Percentiles rank a stretch among this genome's conserved stretches.
Evolutionary conservation across 2,113 vertebrate species (phyloP).

Genomic region (Oostethus manadensis): DNA sequence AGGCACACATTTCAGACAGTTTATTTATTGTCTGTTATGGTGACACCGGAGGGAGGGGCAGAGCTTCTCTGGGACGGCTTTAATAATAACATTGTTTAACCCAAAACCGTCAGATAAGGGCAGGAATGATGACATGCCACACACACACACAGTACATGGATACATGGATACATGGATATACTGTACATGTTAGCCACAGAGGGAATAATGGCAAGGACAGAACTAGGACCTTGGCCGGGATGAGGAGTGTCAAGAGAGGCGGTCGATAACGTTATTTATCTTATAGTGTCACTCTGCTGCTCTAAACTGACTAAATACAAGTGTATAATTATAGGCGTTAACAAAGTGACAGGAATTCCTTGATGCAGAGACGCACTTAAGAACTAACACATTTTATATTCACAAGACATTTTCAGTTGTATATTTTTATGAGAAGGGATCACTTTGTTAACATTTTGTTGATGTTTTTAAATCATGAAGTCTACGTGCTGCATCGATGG

Average conservation of each 20-base stretch:
- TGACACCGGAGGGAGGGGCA: conserved; percentile 45
- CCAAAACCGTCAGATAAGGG: conserved; percentile 65
- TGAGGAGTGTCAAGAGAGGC: conserved; percentile 25
- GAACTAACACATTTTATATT: neutral
- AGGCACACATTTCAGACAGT: conserved; percentile 32
- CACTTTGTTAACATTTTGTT: conserved; percentile 5
- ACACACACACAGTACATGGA: conserved; percentile 3
- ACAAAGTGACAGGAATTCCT: neutral
- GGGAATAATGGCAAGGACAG: conserved; percentile 59
- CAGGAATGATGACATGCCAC: conserved; percentile 42
- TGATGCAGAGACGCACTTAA: neutral
- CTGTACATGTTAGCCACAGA: conserved; percentile 28
- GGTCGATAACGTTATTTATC: conserved; percentile 21
- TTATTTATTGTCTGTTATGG: conserved; percentile 69
- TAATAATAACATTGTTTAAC: conserved; percentile 73
- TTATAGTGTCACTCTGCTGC: conserved; percentile 23
- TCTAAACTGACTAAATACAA: conserved; percentile 6
- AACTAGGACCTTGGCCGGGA: conserved; percentile 57
- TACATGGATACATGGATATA: neutral
- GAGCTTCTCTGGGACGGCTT: conserved; percentile 56
- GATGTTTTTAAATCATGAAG: neutral
- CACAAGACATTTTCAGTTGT: conserved; percentile 12
- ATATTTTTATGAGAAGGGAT: neutral
- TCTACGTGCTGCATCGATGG: conserved; percentile 12
- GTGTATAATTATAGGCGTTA: neutral